phyloP scores from a whole-genome alignment of 2,888 invertebrate genomes.

The Sphaeridia pumilis region DNA sequence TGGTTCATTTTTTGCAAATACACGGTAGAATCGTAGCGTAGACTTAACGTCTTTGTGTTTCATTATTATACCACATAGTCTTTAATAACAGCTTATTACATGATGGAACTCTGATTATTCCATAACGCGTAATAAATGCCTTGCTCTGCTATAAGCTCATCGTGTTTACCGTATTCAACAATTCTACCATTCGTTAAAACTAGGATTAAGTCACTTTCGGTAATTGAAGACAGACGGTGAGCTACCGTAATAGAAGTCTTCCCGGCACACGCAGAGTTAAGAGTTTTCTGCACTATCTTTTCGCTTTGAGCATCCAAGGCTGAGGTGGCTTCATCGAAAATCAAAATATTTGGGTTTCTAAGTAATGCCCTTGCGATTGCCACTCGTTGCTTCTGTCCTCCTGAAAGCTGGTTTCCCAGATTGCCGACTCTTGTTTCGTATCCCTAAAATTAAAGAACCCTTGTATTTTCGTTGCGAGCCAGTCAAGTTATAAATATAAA shows the following conservation, averaged over 20 bases:
- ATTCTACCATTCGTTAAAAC: slow-evolving; percentile 59
- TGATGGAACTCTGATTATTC: slow-evolving; percentile 32
- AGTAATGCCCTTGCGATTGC: slow-evolving; percentile 43
- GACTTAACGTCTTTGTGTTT: too few species aligned
- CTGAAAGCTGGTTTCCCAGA: slow-evolving; percentile 41
- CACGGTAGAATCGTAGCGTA: too few species aligned
- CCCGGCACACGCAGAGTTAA: slow-evolving; percentile 67
- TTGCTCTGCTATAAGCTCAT: slow-evolving; percentile 50
- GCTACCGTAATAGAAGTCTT: slow-evolving; percentile 79
- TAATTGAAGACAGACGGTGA: slow-evolving; percentile 70
- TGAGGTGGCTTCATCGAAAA: slow-evolving; percentile 44
- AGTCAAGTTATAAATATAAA: too few species aligned
- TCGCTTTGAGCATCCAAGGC: slow-evolving; percentile 40
- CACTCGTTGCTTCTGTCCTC: slow-evolving; percentile 43
- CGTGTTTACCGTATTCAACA: slow-evolving; percentile 58
- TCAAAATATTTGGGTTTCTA: slow-evolving; percentile 36
- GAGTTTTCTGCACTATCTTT: slow-evolving; percentile 72
- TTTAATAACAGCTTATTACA: too few species aligned
- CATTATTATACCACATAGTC: too few species aligned
- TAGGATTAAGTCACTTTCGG: slow-evolving; percentile 66
- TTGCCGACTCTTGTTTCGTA: slow-evolving; percentile 38
- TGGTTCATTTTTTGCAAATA: too few species aligned
- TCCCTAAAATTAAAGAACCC: too few species aligned
- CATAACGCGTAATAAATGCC: slow-evolving; percentile 51
- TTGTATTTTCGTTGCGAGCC: too few species aligned